Conservation (phyloP, 2,113 vertebrate genomes). For the Rhinichthys klamathensis region DNA sequence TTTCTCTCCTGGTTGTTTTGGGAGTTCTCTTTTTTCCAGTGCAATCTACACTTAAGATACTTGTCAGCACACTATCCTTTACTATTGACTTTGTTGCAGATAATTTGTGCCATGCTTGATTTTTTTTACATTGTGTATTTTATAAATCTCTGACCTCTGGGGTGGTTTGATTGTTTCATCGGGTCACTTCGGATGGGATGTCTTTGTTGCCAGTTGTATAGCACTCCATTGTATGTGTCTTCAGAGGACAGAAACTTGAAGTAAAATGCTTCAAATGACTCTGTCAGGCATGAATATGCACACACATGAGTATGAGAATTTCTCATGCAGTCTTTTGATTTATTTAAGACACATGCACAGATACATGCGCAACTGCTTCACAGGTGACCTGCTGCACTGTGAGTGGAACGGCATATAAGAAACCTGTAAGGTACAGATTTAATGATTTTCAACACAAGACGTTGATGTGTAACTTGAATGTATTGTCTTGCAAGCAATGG, state of each 20-base stretch:
- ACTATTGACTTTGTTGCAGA: neutral
- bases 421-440: constrained; percentile 70
- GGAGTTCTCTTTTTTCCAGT: constrained; percentile 2
- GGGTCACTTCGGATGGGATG: constrained; percentile 30
- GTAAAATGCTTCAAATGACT: constrained; percentile 21
- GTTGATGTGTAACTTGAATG: constrained; percentile 75
- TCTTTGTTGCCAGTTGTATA: constrained; percentile 43
- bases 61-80: neutral
- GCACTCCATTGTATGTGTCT: constrained; percentile 52
- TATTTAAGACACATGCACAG: constrained; percentile 34
- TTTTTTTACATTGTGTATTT: constrained; percentile 50
- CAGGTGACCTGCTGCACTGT: constrained; percentile 87
- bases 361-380: constrained; percentile 64
- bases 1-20: neutral
- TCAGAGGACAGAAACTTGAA: constrained; percentile 49
- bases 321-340: constrained; percentile 21
- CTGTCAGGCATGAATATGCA: constrained; percentile 18
- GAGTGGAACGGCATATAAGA: constrained; percentile 79
- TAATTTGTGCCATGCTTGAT: constrained; percentile 48
- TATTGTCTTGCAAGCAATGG: constrained; percentile 68
- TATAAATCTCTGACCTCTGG: constrained; percentile 42
- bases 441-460: constrained; percentile 69
- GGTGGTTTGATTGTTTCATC: constrained; percentile 49
- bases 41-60: neutral
- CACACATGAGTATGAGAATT: neutral